phyloP scores from a whole-genome alignment of 2,113 vertebrate species.

The Daubentonia madagascariensis region DNA sequence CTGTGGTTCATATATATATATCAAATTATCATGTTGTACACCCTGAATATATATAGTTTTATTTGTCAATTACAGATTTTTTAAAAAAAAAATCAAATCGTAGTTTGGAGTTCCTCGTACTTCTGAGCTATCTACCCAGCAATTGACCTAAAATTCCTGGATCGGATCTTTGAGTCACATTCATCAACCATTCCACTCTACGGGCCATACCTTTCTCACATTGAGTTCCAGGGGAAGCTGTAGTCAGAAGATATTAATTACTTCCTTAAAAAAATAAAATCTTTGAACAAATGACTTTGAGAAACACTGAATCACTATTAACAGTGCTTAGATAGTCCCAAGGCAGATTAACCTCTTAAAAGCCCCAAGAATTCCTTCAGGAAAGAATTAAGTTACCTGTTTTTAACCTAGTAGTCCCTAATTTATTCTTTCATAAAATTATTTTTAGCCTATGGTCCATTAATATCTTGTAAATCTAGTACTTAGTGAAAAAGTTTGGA shows the following conservation, averaged over 20 bases:
- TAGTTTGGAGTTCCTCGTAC: background rate
- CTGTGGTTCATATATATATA: background rate
- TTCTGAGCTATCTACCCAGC: background rate
- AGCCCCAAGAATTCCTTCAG: background rate
- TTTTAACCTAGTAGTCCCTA: background rate
- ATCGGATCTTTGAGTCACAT: background rate
- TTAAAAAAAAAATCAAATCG: background rate
- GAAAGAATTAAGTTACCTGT: background rate
- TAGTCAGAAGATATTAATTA: background rate
- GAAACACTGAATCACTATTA: background rate
- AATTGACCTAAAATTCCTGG: background rate
- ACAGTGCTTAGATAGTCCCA: background rate
- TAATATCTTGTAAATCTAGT: slow-evolving; percentile 11
- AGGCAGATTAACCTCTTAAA: background rate
- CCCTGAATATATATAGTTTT: background rate
- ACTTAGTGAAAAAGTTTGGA: background rate
- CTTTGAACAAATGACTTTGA: background rate
- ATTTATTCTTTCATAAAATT: background rate
- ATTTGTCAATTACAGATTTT: background rate
- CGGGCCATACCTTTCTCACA: background rate
- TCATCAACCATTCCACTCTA: background rate
- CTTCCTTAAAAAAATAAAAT: background rate
- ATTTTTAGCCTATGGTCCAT: background rate
- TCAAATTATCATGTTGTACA: background rate
- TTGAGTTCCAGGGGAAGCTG: background rate